Percentiles rank a stretch among this genome's conserved stretches.
These are phyloP conservation scores for Sprattus sprattus DNA, from an alignment of 2,113 vertebrate genomes.

Conservation along the genomic window DNA sequence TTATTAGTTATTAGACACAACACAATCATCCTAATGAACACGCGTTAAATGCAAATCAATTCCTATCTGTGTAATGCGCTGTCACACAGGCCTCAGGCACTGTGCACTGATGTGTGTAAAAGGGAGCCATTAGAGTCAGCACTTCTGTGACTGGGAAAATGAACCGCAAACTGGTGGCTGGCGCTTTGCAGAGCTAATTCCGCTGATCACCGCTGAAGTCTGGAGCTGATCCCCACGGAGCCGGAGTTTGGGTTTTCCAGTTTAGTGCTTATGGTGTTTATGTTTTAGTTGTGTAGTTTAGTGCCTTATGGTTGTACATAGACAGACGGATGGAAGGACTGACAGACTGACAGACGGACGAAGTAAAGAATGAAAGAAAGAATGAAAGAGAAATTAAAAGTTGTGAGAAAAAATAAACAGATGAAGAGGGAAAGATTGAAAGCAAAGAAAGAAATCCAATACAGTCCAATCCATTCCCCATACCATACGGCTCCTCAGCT, in stretches of 20 bases:
- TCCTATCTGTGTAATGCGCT: slow-evolving; percentile 24
- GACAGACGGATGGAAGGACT: not conserved
- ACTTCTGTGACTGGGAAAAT: slow-evolving; percentile 29
- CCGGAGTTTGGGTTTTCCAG: not conserved
- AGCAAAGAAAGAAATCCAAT: not conserved
- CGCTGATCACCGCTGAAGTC: not conserved
- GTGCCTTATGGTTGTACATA: not conserved
- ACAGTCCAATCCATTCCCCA: not conserved
- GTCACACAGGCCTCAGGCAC: slow-evolving; percentile 8
- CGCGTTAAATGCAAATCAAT: slow-evolving; percentile 21
- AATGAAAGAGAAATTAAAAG: not conserved
- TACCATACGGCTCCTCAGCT: not conserved
- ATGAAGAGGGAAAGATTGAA: not conserved
- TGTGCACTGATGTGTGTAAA: slow-evolving; percentile 24
- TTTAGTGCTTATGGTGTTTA: not conserved
- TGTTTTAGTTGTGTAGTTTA: not conserved
- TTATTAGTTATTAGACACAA: slow-evolving; percentile 28
- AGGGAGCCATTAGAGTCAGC: slow-evolving; percentile 24
- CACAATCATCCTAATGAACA: slow-evolving; percentile 28
- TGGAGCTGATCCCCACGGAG: not conserved
- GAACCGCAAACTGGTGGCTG: slow-evolving; percentile 12
- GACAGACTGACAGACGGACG: not conserved
- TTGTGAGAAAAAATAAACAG: not conserved
- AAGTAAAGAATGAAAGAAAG: not conserved
- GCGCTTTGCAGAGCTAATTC: not conserved